phyloP scores from a whole-genome alignment of 2,113 vertebrate species.

The Hippoglossus stenolepis region DNA sequence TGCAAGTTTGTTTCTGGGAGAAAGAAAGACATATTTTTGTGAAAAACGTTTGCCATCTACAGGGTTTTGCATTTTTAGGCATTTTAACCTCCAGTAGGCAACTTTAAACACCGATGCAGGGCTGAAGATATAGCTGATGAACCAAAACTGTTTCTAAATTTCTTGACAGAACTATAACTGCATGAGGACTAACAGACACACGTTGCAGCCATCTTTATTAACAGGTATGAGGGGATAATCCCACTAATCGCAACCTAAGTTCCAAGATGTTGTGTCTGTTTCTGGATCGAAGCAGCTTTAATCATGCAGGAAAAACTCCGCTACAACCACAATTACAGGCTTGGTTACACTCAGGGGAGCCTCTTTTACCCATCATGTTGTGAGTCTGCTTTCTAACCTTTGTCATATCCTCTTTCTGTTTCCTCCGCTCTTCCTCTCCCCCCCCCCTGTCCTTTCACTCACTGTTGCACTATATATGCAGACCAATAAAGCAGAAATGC shows the following conservation, averaged over 20 bases:
- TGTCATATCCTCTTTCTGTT: conserved; percentile 26
- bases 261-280: conserved; percentile 1
- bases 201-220: neutral
- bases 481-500: conserved; percentile 41
- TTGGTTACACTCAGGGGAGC: neutral
- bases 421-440: conserved; percentile 14
- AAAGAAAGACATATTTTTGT: too few relatives aligned
- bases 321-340: conserved; percentile 9
- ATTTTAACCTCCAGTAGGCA: too few relatives aligned
- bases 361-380: neutral
- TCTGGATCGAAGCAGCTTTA: conserved; percentile 14
- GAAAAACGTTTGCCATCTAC: too few relatives aligned
- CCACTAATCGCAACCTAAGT: neutral
- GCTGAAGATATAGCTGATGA: too few relatives aligned
- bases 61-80: too few relatives aligned
- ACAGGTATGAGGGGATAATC: neutral
- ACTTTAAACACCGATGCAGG: too few relatives aligned
- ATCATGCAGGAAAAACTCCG: neutral
- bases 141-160: too few relatives aligned
- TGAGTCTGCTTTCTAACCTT: conserved; percentile 26
- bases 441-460: conserved; percentile 11
- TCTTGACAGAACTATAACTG: too few relatives aligned
- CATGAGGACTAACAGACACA: too few relatives aligned
- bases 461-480: conserved; percentile 22
- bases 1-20: neutral